Evolutionary conservation across 2,888 invertebrate species (phyloP).

Genomic region (Monopis laevigella): DNA sequence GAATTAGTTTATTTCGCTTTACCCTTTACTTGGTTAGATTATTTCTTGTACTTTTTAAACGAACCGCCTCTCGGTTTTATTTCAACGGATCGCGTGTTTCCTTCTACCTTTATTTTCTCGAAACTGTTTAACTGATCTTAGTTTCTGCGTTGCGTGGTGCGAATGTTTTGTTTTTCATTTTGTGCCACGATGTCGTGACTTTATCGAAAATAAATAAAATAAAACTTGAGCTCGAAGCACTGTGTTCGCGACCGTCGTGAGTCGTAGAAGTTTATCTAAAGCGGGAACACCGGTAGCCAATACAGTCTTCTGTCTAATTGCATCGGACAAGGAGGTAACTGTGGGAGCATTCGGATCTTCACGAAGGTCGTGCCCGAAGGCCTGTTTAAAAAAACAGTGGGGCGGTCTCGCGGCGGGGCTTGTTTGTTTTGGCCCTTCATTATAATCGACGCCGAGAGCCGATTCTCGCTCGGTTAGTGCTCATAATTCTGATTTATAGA

Average conservation of each 20-base stretch:
- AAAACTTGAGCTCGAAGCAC: conserved; percentile 22
- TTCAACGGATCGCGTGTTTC: conserved; percentile 27
- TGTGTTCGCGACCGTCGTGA: conserved; percentile 4
- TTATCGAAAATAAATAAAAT: conserved; percentile 29
- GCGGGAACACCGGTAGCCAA: conserved; percentile 36
- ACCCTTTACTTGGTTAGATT: conserved; percentile 17
- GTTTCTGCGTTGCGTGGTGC: conserved; percentile 41
- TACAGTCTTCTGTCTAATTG: conserved; percentile 35
- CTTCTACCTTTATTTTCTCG: conserved; percentile 36
- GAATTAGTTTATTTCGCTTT: conserved; percentile 27
- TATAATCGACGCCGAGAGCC: conserved; percentile 51
- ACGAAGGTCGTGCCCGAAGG: conserved; percentile 30
- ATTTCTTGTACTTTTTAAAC: conserved; percentile 2
- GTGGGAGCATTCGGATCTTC: conserved; percentile 9
- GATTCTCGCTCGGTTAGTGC: conserved; percentile 40
- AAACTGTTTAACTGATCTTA: conserved; percentile 45
- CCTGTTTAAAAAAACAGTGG: conserved; percentile 31
- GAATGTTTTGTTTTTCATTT: conserved; percentile 33
- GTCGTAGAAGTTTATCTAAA: conserved; percentile 31
- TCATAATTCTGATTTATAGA: conserved; percentile 61
- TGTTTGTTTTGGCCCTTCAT: conserved; percentile 56
- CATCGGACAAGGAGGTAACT: conserved; percentile 29
- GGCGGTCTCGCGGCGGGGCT: conserved; percentile 25
- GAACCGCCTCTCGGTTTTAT: conserved; percentile 18
- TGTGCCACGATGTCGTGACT: conserved; percentile 34